These are phyloP conservation scores for Coendou prehensilis DNA, from an alignment of 2,797 vertebrate genomes.

Conservation along the genomic window DNA sequence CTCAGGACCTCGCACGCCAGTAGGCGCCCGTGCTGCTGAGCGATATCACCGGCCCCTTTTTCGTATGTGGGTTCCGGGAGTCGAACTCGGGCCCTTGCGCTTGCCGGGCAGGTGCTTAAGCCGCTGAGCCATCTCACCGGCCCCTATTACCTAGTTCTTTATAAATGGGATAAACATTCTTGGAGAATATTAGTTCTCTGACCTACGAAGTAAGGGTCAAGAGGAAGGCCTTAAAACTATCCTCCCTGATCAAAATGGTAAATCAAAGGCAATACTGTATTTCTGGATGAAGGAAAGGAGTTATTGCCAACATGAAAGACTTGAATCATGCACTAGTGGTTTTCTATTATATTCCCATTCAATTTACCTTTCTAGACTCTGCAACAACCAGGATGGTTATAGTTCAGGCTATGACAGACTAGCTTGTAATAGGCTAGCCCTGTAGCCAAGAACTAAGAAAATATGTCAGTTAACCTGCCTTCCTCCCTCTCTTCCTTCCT, in stretches of 20 bases:
- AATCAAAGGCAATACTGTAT: background rate
- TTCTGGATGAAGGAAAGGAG: background rate
- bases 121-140: no score
- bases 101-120: no score
- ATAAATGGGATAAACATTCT: slow-evolving; percentile 5
- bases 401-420: background rate
- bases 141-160: background rate
- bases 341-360: background rate
- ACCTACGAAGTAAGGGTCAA: background rate
- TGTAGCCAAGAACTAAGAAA: background rate
- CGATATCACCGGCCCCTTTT: no score
- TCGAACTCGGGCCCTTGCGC: no score
- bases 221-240: background rate
- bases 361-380: background rate
- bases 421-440: background rate
- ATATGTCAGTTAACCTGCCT: background rate
- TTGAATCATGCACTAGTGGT: background rate
- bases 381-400: background rate
- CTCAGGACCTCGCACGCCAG: no score
- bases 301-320: background rate
- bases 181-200: background rate
- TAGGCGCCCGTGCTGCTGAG: no score
- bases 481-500: background rate
- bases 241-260: background rate
- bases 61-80: no score